These are phyloP conservation scores for Malacosoma neustria DNA, from an alignment of 2,888 invertebrate species.

Conservation along the genomic window DNA sequence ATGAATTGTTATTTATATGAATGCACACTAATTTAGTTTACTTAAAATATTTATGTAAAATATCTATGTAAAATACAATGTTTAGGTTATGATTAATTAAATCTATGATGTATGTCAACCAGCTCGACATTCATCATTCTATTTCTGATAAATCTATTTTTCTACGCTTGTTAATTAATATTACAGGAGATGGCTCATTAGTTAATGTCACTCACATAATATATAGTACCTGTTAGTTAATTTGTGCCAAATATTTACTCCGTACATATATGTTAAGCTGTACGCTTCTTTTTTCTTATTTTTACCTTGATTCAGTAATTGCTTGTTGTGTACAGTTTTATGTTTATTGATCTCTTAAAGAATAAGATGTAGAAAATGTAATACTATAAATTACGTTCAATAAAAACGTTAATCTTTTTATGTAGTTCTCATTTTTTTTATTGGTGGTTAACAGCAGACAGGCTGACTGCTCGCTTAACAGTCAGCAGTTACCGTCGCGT, in stretches of 20 bases:
- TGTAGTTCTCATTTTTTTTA: slow-evolving; percentile 20
- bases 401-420: slow-evolving; percentile 63
- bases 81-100: too few relatives aligned
- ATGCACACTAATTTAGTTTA: background rate
- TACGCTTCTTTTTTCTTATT: slow-evolving; percentile 5
- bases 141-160: slow-evolving; percentile 18
- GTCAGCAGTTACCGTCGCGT: too few relatives aligned
- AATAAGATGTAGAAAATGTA: slow-evolving; percentile 53
- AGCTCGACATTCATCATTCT: slow-evolving; percentile 31
- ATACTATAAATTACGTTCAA: slow-evolving; percentile 67
- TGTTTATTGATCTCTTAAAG: slow-evolving; percentile 45
- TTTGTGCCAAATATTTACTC: background rate
- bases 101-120: slow-evolving; percentile 35
- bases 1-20: slow-evolving; percentile 10
- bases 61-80: too few relatives aligned
- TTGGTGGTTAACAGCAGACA: too few relatives aligned
- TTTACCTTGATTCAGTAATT: slow-evolving; percentile 15
- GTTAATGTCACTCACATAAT: slow-evolving; percentile 5
- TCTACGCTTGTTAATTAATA: slow-evolving; percentile 40
- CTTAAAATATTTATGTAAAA: too few relatives aligned
- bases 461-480: too few relatives aligned
- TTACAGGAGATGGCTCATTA: slow-evolving; percentile 17
- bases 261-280: background rate
- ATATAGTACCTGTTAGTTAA: background rate
- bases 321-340: slow-evolving; percentile 34